Evolutionary conservation across 2,888 invertebrate genomes (phyloP), one percentile per base, ranked within the genome.

Genomic region (Cremastinae sp.): DNA sequence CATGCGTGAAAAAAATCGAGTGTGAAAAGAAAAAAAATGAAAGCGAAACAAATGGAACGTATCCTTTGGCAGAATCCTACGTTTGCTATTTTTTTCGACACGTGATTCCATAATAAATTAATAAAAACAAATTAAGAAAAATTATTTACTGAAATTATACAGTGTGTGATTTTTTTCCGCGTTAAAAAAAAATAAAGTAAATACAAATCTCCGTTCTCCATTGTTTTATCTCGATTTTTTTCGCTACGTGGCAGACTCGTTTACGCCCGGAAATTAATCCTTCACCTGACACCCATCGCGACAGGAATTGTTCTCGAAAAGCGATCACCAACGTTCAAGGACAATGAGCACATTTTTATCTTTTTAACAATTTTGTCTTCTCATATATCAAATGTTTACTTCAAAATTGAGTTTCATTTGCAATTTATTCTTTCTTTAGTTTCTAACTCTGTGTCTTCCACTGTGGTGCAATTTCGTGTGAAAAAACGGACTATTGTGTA

Each of bases 401-500:
- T 8, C 47, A 47, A 9, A 47, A 22, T 9, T 41, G 2, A 2
- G 2, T 41, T 41, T 41, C 12, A 2, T 41, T 9, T 41, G 5
- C 5, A 2, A 28, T 28, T 28, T 28, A 28, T 28, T 28, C 28
- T 47, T 59, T 12, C 1, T 61, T 61, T 47, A 4, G 18, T 49
- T 36, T 49, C n/a, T 28, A 64, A 28, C 49, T 43, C 51, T 71
- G 49, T 56, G 65, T 64, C 2, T 68, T 62, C 45, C 38, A 62
- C 74, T 47, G 20, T 65, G 61, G 76, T 73, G 72, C 68, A 76
- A 59, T 73, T 16, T 73, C 14, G 59, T 59, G 69, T 51, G n/a
- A 61, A 54, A 72, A 62, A 58, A 76, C 69, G 68, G 64, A 73
- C 69, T 76, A 77, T 61, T 16, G 36, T 73, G 69, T 73, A 65